Conservation (phyloP, 2,113 vertebrate species). For the Stegostoma tigrinum region DNA sequence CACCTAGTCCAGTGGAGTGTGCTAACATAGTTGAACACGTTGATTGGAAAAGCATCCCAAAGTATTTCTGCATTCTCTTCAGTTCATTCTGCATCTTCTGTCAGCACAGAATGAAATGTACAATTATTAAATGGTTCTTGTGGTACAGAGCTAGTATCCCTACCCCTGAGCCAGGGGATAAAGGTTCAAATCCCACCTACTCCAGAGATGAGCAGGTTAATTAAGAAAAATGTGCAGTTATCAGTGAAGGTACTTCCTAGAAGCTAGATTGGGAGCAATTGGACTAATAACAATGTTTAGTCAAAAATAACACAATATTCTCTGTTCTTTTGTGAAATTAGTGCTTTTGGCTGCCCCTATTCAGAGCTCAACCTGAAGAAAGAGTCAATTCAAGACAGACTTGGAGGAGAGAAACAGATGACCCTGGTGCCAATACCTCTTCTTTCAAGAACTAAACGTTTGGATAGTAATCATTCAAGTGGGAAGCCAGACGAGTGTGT, state of each 20-base stretch:
- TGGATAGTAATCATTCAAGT: slow-evolving; percentile 41
- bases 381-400: slow-evolving; percentile 58
- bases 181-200: no score
- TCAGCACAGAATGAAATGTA: no score
- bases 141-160: no score
- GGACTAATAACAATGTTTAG: no score
- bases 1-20: no score
- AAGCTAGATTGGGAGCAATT: background rate
- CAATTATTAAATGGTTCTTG: no score
- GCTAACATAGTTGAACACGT: no score
- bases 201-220: no score
- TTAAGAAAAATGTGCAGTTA: background rate
- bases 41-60: no score
- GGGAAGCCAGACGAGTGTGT: slow-evolving; percentile 38
- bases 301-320: slow-evolving; percentile 13
- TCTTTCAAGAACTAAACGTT: slow-evolving; percentile 46
- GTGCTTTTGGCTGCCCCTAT: slow-evolving; percentile 70
- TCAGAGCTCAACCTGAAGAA: slow-evolving; percentile 64
- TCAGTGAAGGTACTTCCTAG: background rate
- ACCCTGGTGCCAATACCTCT: slow-evolving; percentile 51
- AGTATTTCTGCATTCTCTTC: no score
- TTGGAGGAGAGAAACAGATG: slow-evolving; percentile 54
- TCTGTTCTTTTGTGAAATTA: slow-evolving; percentile 39
- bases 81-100: no score
- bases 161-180: no score